Base-by-base conservation (phyloP, 2,888 invertebrate species). In the Hipparchia semele region DNA sequence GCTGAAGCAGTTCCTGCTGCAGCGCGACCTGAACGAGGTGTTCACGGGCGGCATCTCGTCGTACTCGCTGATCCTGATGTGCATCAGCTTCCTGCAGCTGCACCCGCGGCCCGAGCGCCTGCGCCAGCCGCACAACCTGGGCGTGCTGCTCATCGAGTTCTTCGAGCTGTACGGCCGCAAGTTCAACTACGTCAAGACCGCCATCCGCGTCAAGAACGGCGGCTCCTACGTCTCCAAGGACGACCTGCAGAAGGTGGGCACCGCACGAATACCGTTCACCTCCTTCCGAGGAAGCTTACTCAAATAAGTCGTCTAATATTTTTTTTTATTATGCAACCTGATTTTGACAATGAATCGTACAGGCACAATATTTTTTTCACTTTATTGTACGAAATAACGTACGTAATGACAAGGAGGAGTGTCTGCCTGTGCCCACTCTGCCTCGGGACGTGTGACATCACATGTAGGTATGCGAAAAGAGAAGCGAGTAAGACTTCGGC, bases 21-120 rank as follows among this genome's bases (percentile, higher is more conserved):
- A 99, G 94, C 96, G 99, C 85, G 99, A 99, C 95, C 96, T 99
- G 86, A 99, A 99, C 94, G 99, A 99, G 95, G 99, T 99, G 84
- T 99, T 99, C 94, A 99, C 99, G 78, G 99, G 99, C 78, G 99
- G 99, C 89, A 99, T 99, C 90, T 99, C 99, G 81, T 99, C 99
- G 76, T 99, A 99, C 95, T 98, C 99, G 86, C 96, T 99, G 82
- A 99, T 99, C 89, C 96, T 99, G 80, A 98, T 99, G 97, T 98
- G 98, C 88, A 98, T 99, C 92, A 99, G 98, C 95, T 99, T 99
- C 94, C 95, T 99, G 79, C 96, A 98, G 95, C 94, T 98, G 86
- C 99, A 99, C 94, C 98, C 98, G 74, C 95, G 98, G 78, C 96
- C 96, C 77, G 97, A 98, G 87, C 95, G 96, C 69, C 95, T 95